Evolutionary conservation across 2,888 invertebrate species (phyloP), one percentile per base, ranked within the genome.

Genomic region (Hirtodrosophila alboralis): DNA sequence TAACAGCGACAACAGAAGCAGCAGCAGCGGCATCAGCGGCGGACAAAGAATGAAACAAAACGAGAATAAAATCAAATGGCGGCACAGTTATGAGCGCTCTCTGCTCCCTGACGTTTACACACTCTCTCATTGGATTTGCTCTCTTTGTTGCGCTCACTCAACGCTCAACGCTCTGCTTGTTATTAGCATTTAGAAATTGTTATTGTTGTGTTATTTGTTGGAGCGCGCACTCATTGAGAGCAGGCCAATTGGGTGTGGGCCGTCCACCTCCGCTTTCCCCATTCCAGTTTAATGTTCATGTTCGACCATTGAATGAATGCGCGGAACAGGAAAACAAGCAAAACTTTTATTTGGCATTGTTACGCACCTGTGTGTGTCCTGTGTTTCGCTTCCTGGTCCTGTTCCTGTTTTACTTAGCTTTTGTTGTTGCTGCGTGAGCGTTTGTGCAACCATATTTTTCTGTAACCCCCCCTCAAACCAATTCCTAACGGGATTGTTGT

Each of bases 151-250:
- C 59, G 34, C 57, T 57, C 43, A 30, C n/a, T n/a, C n/a, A n/a
- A n/a, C n/a, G n/a, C n/a, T n/a, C n/a, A n/a, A n/a, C 43, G 13
- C 33, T 14, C 23, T 51, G 52, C 14, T 12, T 41, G 37, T 51
- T 65, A 61, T 68, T 66, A 63, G 59, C 71, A 43, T 52, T 45
- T 57, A 47, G 34, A 60, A 65, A 69, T 60, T 69, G 76, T 79
- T 81, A 54, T 76, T 73, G 60, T 63, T 59, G 40, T 45, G 40
- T 45, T 23, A 23, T 71, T 72, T 48, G 49, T 58, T 68, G 49
- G 37, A 34, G n/a, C 40, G 38, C 54, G 38, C 38, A 52, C 48
- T 56, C 47, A 63, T 63, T 68, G 52, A 40, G 36, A 48, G 65
- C 60, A 31, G 44, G 40, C 43, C 58, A 47, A 49, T 43, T 67